A percentile compares a stretch with the other conserved stretches of the same genome.
These are phyloP conservation scores for Sweltsa coloradensis DNA, from an alignment of 1,140 invertebrate genomes.

Conservation along the genomic window DNA sequence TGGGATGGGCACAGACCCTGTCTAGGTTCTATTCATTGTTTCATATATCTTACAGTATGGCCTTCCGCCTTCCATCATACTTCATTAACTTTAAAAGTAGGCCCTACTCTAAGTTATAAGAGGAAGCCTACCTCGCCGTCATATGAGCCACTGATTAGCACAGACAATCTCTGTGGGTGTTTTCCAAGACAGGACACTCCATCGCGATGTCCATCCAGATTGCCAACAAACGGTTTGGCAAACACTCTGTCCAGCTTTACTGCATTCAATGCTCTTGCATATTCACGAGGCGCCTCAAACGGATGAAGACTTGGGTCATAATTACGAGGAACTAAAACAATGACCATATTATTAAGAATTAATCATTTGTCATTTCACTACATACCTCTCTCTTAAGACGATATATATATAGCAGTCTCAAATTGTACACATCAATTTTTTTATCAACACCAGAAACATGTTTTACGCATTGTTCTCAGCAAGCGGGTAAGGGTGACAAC, in stretches of 20 bases:
- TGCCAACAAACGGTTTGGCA: conserved; percentile 95
- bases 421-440: too few species aligned
- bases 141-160: conserved; percentile 76
- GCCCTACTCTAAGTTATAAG: too few species aligned
- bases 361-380: not conserved
- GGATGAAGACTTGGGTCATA: conserved; percentile 90
- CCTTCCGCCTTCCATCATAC: too few species aligned
- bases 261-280: conserved; percentile 90
- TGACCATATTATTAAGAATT: not conserved
- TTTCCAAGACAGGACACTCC: conserved; percentile 77
- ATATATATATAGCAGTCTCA: too few species aligned
- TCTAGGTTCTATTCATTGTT: too few species aligned
- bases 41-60: too few species aligned
- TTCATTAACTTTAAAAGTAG: too few species aligned
- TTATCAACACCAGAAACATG: too few species aligned
- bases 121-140: conserved; percentile 69
- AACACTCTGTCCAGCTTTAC: conserved; percentile 93
- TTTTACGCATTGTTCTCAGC: too few species aligned
- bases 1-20: too few species aligned
- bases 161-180: conserved; percentile 70
- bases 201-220: conserved; percentile 88
- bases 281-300: conserved; percentile 82
- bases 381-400: too few species aligned
- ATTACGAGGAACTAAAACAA: conserved; percentile 75
- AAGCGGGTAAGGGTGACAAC: too few species aligned